Conservation (phyloP, 2,888 invertebrate species). For the Drosophila mayaguana region DNA sequence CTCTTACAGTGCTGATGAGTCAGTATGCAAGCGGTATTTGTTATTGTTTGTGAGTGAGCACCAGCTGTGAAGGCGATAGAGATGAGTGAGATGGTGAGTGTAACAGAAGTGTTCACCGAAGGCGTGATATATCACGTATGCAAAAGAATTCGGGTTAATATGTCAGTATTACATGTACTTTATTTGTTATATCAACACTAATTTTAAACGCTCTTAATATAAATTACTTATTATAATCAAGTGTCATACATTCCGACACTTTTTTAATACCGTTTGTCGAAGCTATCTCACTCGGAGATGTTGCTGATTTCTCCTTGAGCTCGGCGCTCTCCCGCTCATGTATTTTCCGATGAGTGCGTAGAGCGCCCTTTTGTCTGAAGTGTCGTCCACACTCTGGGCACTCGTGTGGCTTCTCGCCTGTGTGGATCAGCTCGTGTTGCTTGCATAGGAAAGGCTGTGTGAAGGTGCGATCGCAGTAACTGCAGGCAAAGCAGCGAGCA, state of each 20-base stretch:
- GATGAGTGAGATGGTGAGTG: neutral
- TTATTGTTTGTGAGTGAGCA: neutral
- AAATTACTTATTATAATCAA: constrained; percentile 14
- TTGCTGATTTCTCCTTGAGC: neutral
- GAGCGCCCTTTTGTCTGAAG: constrained; percentile 79
- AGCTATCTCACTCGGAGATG: neutral
- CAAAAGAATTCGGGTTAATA: neutral
- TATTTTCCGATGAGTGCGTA: constrained; percentile 79
- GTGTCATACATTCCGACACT: neutral
- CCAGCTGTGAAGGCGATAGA: constrained; percentile 4
- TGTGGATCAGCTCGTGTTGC: constrained; percentile 83
- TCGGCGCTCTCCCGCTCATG: constrained; percentile 56
- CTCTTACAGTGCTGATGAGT: neutral
- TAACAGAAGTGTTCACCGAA: neutral
- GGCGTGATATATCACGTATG: neutral
- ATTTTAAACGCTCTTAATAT: neutral
- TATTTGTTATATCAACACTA: neutral
- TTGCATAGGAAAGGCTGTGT: constrained; percentile 79
- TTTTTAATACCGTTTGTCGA: neutral
- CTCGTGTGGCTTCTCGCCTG: constrained; percentile 82
- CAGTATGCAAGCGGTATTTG: neutral
- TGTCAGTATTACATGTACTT: neutral
- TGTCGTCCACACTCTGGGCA: constrained; percentile 77
- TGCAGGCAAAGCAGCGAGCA: constrained; percentile 74
- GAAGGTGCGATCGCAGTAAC: constrained; percentile 78